A percentile compares a stretch with the other conserved stretches of the same genome.
Conservation (phyloP, 1,140 invertebrate species). For the Drosophila setifemur region DNA sequence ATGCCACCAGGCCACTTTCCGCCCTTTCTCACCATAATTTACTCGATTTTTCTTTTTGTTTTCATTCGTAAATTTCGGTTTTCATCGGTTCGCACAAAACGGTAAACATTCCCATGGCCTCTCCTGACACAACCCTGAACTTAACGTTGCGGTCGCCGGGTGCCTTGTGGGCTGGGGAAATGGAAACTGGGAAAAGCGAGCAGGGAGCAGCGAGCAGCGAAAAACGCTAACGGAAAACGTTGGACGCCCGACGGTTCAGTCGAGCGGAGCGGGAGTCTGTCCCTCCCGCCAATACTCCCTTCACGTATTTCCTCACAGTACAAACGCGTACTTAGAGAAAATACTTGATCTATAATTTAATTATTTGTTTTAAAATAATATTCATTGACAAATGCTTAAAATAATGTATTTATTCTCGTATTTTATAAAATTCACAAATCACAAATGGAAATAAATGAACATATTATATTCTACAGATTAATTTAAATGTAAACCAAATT, state of each 20-base stretch:
- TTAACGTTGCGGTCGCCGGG: constrained; percentile 59
- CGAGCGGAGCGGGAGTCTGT: constrained; percentile 64
- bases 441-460: too few species aligned
- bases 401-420: too few species aligned
- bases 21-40: constrained; percentile 46
- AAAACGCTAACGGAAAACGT: constrained; percentile 39
- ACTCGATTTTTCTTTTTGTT: constrained; percentile 25
- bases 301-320: not conserved
- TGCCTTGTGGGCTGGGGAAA: constrained; percentile 51
- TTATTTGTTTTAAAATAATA: too few species aligned
- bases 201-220: not conserved
- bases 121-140: constrained; percentile 12
- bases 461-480: too few species aligned
- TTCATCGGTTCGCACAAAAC: constrained; percentile 20
- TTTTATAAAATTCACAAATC: too few species aligned
- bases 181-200: constrained; percentile 31
- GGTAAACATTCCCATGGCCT: constrained; percentile 63
- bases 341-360: too few species aligned
- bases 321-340: too few species aligned
- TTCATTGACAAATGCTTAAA: too few species aligned
- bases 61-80: constrained; percentile 31
- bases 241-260: constrained; percentile 40
- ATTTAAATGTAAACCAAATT: too few species aligned
- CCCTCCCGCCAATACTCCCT: constrained; percentile 23
- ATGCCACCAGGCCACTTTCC: constrained; percentile 57